These are phyloP conservation scores for Eulacestoma nigropectus DNA, from an alignment of 2,113 vertebrate genomes.

Conservation along the genomic window DNA sequence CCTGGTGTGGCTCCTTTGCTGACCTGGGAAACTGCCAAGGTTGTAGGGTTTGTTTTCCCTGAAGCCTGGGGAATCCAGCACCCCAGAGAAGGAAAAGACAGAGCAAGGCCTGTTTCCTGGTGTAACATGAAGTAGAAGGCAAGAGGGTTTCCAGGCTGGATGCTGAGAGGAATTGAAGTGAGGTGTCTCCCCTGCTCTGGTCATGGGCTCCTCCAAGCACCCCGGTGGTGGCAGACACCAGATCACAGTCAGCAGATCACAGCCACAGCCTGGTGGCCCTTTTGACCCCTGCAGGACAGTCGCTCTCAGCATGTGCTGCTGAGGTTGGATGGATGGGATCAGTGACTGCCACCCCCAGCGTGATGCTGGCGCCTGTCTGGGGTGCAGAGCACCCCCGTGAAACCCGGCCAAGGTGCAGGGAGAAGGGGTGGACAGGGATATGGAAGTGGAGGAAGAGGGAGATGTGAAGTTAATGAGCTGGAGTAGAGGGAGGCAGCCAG, in stretches of 20 bases:
- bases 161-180: neutral
- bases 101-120: neutral
- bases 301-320: neutral
- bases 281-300: neutral
- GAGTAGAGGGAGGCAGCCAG: neutral
- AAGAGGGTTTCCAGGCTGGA: neutral
- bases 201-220: rapidly evolving
- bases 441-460: neutral
- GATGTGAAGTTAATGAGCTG: neutral
- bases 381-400: neutral
- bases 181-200: neutral
- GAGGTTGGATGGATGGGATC: neutral
- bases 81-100: neutral
- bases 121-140: neutral
- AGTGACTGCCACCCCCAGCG: neutral
- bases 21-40: neutral
- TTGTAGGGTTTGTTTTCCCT: neutral
- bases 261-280: neutral
- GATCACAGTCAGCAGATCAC: neutral
- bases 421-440: neutral
- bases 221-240: neutral
- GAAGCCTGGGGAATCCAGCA: neutral
- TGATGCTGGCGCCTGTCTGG: neutral
- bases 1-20: neutral
- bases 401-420: neutral